Conservation (phyloP, 2,888 invertebrate species). For the Heliconius charithonia region DNA sequence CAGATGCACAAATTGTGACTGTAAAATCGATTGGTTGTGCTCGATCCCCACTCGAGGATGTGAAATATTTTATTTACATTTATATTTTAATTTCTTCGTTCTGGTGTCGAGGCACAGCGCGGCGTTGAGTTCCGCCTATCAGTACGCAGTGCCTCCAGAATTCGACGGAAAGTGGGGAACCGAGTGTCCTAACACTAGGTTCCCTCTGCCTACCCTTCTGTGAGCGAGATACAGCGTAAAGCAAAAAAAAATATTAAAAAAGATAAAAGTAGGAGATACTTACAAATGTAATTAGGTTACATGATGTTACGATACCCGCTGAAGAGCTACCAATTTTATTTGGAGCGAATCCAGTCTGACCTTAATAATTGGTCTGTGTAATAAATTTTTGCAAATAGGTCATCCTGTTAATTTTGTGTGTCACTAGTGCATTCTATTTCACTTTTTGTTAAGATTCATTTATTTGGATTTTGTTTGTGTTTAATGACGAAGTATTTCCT, state of each 20-base stretch:
- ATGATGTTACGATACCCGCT: constrained; percentile 40
- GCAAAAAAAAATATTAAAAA: neutral
- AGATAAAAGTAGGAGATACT: constrained; percentile 29
- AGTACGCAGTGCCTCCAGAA: too few species aligned
- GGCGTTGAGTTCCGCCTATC: too few species aligned
- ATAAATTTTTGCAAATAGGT: constrained; percentile 48
- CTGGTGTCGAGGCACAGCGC: too few species aligned
- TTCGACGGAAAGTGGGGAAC: too few species aligned
- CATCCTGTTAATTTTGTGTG: constrained; percentile 43
- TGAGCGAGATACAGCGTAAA: neutral
- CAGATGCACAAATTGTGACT: too few species aligned
- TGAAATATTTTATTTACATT: too few species aligned
- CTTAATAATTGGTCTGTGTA: constrained; percentile 46
- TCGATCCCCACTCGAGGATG: too few species aligned
- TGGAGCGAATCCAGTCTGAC: constrained; percentile 47
- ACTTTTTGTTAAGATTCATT: neutral
- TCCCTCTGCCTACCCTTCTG: neutral
- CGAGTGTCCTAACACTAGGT: neutral
- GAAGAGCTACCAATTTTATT: constrained; percentile 45
- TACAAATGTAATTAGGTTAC: constrained; percentile 43
- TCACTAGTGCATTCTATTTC: constrained; percentile 24
- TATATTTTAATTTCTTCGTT: too few species aligned
- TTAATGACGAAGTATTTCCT: neutral
- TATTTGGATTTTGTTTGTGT: constrained; percentile 2
- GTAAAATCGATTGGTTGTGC: too few species aligned